Conservation (phyloP, 2,797 vertebrate species). For the Alosa sapidissima region DNA sequence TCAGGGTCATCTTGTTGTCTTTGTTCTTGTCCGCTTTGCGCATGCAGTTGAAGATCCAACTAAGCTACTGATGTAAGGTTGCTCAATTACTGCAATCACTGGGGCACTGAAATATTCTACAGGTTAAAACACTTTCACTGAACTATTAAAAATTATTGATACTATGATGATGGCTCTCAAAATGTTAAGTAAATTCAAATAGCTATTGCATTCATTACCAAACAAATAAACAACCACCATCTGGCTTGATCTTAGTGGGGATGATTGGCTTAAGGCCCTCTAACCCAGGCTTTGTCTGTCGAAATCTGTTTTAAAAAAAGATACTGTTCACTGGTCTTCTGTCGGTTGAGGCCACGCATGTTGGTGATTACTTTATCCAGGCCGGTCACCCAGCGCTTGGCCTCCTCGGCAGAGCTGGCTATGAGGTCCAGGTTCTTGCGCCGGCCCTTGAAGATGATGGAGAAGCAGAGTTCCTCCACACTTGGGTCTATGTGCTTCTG, state of each 20-base stretch:
- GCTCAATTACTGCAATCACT: neutral
- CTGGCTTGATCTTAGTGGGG: neutral
- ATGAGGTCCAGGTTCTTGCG: constrained; percentile 89
- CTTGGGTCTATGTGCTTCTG: constrained; percentile 79
- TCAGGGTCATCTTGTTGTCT: constrained; percentile 93
- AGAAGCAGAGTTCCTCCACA: constrained; percentile 85
- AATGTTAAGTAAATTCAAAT: no score
- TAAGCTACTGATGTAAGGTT: constrained; percentile 77
- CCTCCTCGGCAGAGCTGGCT: constrained; percentile 68
- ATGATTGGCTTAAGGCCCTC: neutral
- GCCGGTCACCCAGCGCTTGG: constrained; percentile 80
- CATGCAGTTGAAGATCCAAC: constrained; percentile 94
- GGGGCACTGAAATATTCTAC: neutral
- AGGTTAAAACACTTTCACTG: neutral
- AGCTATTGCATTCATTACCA: neutral
- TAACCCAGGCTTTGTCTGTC: neutral
- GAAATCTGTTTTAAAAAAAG: constrained; percentile 65
- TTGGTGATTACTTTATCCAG: constrained; percentile 85
- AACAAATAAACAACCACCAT: neutral
- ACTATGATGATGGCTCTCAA: no score
- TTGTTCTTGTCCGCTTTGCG: constrained; percentile 91
- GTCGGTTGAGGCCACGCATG: constrained; percentile 78
- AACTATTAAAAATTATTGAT: neutral
- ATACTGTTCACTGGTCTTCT: constrained; percentile 94
- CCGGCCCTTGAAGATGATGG: constrained; percentile 88